Evolutionary conservation across 2,113 vertebrate species (phyloP).

Genomic region (Physeter macrocephalus): DNA sequence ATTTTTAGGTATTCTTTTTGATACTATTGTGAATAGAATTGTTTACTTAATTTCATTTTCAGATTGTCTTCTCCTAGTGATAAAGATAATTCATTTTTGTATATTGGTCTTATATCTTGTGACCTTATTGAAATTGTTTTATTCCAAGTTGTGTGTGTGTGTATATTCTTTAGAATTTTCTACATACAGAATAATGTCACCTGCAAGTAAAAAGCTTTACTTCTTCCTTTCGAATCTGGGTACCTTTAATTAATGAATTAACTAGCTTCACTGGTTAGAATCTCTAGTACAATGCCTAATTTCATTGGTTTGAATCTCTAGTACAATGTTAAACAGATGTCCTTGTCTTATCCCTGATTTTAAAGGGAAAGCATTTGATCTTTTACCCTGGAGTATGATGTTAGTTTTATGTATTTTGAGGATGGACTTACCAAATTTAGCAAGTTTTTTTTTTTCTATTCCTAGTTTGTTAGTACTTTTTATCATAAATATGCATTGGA

Average conservation of each 20-base stretch:
- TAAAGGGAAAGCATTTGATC: background rate
- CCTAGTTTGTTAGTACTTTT: background rate
- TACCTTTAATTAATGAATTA: no score
- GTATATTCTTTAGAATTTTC: background rate
- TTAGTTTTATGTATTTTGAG: background rate
- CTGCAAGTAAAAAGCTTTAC: no score
- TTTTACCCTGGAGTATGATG: background rate
- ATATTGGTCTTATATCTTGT: background rate
- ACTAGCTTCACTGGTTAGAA: no score
- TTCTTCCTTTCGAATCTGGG: no score
- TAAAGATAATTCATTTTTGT: background rate
- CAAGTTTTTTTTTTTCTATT: background rate
- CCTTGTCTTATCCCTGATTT: no score
- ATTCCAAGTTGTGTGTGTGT: background rate
- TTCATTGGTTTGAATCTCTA: no score
- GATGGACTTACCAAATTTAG: background rate
- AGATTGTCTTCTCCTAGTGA: background rate
- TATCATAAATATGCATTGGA: background rate
- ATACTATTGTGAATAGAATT: background rate
- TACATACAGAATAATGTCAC: background rate
- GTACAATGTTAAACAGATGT: no score
- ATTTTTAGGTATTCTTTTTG: background rate
- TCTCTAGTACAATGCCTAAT: no score
- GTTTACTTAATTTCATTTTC: constrained; percentile 22
- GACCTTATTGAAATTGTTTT: background rate